phyloP scores from a whole-genome alignment of 2,888 invertebrate genomes.

The Drosophila infuscata region DNA sequence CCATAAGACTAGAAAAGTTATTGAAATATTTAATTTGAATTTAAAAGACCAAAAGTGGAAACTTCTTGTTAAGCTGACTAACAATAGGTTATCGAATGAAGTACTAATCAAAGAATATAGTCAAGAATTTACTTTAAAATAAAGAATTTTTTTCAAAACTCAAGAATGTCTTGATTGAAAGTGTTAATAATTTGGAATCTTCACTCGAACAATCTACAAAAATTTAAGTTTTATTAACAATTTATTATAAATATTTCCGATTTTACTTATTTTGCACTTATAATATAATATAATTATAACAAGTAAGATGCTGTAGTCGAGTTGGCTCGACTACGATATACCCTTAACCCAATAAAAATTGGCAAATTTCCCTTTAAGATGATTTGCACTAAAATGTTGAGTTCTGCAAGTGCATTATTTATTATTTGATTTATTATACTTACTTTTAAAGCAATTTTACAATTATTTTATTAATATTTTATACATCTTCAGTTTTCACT shows the following conservation, averaged over 20 bases:
- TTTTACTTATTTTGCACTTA: not conserved
- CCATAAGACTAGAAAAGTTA: not conserved
- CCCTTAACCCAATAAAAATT: too few relatives aligned
- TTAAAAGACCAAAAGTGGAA: not conserved
- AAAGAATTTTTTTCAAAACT: not conserved
- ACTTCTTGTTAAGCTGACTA: not conserved
- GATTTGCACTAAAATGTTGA: too few relatives aligned
- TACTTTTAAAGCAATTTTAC: too few relatives aligned
- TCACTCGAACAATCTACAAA: too few relatives aligned
- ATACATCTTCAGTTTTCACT: too few relatives aligned
- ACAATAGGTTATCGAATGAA: not conserved
- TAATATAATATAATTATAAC: too few relatives aligned
- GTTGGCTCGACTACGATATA: too few relatives aligned
- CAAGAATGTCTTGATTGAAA: not conserved
- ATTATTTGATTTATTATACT: too few relatives aligned
- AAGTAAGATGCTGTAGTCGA: too few relatives aligned
- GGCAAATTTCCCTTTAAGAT: too few relatives aligned
- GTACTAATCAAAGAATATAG: not conserved
- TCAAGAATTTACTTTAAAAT: not conserved
- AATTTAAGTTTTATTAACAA: not conserved
- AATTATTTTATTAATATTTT: too few relatives aligned
- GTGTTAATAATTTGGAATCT: not conserved
- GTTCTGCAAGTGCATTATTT: too few relatives aligned
- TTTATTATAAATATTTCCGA: fast-evolving
- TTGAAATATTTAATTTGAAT: not conserved